Percentiles rank a stretch among this genome's conserved stretches.
These are phyloP conservation scores for Bactericera cockerelli DNA, from an alignment of 1,140 invertebrate genomes.

Conservation along the genomic window DNA sequence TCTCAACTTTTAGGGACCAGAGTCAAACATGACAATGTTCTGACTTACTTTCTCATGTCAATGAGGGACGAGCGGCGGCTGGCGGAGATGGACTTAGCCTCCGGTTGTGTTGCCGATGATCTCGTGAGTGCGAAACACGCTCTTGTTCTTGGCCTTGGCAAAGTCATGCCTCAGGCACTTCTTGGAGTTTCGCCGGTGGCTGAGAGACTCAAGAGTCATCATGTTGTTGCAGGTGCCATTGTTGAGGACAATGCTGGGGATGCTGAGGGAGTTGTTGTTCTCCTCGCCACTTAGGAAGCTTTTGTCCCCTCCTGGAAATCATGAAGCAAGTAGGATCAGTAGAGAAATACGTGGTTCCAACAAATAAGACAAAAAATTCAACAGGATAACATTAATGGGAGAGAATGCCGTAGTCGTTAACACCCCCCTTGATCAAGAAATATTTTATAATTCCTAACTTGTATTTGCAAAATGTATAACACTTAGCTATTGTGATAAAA, in stretches of 20 bases:
- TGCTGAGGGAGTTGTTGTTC: neutral
- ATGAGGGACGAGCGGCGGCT: neutral
- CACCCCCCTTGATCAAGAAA: too few species aligned
- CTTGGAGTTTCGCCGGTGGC: slow-evolving; percentile 31
- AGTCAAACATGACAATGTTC: too few species aligned
- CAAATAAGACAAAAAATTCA: too few species aligned
- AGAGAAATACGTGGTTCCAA: too few species aligned
- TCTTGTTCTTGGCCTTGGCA: slow-evolving; percentile 33
- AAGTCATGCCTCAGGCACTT: slow-evolving; percentile 35
- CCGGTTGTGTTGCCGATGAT: slow-evolving; percentile 21
- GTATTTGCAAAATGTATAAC: too few species aligned
- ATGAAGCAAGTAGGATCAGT: too few species aligned
- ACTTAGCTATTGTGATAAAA: too few species aligned
- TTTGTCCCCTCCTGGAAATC: too few species aligned
- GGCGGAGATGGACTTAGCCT: slow-evolving; percentile 20
- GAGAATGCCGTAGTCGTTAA: too few species aligned
- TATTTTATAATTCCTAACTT: too few species aligned
- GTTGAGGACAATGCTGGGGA: slow-evolving; percentile 15
- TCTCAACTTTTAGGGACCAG: too few species aligned
- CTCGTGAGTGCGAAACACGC: slow-evolving; percentile 33
- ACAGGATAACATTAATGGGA: too few species aligned
- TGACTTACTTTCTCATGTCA: slow-evolving; percentile 5
- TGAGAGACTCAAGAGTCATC: neutral
- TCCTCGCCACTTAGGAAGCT: neutral
- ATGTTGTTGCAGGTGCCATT: neutral